Percentiles rank a stretch among this genome's conserved stretches.
Evolutionary conservation across 2,888 invertebrate species (phyloP).

Genomic region (Yponomeuta cagnagella): DNA sequence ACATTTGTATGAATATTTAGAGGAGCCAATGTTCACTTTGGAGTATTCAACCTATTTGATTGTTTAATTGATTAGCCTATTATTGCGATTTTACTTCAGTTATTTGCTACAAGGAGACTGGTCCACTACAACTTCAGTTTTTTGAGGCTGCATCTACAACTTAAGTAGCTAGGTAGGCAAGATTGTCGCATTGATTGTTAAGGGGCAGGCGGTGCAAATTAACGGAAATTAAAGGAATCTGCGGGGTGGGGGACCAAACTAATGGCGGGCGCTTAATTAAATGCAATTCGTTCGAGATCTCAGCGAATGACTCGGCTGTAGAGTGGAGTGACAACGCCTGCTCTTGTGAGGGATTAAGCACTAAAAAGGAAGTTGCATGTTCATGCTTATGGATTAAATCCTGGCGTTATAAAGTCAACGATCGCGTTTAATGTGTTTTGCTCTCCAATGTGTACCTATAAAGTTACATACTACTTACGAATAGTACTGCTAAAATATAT

Average conservation of each 20-base stretch:
- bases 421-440: too few relatives aligned
- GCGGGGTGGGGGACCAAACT: constrained; percentile 25
- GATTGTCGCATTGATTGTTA: constrained; percentile 9
- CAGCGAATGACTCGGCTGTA: constrained; percentile 20
- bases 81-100: too few relatives aligned
- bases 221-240: constrained; percentile 39
- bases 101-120: too few relatives aligned
- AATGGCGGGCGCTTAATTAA: constrained; percentile 33
- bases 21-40: too few relatives aligned
- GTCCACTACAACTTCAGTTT: too few relatives aligned
- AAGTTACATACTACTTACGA: too few relatives aligned
- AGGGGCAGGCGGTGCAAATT: constrained; percentile 27
- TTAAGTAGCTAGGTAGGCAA: background rate
- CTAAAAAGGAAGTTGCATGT: background rate
- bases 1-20: background rate
- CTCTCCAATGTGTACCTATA: too few relatives aligned
- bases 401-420: too few relatives aligned
- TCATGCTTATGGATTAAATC: too few relatives aligned
- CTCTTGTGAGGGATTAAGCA: constrained; percentile 15
- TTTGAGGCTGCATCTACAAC: background rate
- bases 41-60: too few relatives aligned
- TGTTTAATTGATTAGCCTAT: too few relatives aligned
- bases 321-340: constrained; percentile 16
- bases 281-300: constrained; percentile 26
- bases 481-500: too few relatives aligned